Evolutionary conservation across 2,797 vertebrate species (phyloP).

Genomic region (Notoglanidium macrostoma): DNA sequence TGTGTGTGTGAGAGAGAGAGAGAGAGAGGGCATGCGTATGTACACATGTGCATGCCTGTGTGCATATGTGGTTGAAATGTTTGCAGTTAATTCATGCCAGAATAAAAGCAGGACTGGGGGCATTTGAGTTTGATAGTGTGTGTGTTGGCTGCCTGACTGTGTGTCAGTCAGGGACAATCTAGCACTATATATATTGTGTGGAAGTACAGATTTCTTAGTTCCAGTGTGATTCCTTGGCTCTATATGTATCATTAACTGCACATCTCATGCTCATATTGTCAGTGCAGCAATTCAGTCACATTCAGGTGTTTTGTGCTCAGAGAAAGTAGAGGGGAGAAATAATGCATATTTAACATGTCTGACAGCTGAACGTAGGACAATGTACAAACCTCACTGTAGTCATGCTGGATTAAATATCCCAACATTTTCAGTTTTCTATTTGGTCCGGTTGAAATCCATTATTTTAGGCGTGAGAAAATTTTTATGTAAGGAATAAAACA

Average conservation of each 20-base stretch:
- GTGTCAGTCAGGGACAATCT: background rate
- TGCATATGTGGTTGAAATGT: conserved; percentile 70
- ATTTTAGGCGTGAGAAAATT: background rate
- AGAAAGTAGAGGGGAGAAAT: background rate
- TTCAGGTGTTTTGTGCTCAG: background rate
- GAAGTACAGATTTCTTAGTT: background rate
- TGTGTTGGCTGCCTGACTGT: background rate
- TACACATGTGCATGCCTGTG: too few species aligned
- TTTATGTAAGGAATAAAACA: background rate
- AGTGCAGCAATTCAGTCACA: background rate
- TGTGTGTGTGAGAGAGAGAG: too few species aligned
- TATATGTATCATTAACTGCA: background rate
- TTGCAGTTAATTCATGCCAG: background rate
- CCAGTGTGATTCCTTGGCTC: background rate
- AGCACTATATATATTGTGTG: background rate
- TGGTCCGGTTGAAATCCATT: background rate
- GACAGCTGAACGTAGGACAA: background rate
- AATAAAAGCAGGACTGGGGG: background rate
- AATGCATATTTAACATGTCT: background rate
- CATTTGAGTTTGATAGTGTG: background rate
- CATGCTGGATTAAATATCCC: background rate
- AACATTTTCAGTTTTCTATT: background rate
- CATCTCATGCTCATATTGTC: too few species aligned
- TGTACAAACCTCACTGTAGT: background rate
- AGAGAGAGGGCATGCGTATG: too few species aligned